These are phyloP conservation scores for Ctenochaetus hawaiiensis DNA, from an alignment of 2,797 vertebrate genomes.

Conservation along the genomic window DNA sequence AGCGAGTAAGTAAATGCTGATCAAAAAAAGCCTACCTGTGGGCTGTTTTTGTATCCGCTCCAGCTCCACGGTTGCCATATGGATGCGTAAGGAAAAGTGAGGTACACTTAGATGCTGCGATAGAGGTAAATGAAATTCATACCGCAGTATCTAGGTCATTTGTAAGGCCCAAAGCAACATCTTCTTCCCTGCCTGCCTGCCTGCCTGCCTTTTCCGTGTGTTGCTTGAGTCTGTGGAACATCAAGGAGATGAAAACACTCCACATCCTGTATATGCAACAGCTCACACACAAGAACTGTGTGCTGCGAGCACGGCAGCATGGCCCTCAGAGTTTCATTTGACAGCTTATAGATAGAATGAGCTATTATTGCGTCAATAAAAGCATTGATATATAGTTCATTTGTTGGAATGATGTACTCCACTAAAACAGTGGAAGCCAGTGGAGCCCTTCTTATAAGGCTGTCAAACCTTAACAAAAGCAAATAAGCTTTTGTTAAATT, in stretches of 20 bases:
- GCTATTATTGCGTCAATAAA: conserved; percentile 49
- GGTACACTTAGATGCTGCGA: conserved; percentile 72
- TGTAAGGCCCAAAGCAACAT: conserved; percentile 82
- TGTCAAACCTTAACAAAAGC: conserved; percentile 1
- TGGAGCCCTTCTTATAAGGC: not conserved
- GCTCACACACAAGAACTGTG: conserved; percentile 58
- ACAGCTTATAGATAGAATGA: conserved; percentile 61
- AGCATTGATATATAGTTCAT: conserved; percentile 36
- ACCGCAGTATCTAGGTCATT: conserved; percentile 84
- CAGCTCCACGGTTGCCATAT: conserved; percentile 63
- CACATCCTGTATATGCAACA: conserved; percentile 77
- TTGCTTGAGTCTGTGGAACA: conserved; percentile 79
- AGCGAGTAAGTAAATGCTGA: conserved; percentile 55
- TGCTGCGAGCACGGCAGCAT: conserved; percentile 56
- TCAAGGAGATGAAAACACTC: conserved; percentile 81
- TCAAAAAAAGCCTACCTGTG: conserved; percentile 60
- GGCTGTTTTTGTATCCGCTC: conserved; percentile 74
- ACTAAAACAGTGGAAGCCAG: conserved; percentile 14
- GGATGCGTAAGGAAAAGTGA: conserved; percentile 66
- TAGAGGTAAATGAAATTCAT: conserved; percentile 81
- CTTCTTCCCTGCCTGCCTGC: conserved; percentile 76
- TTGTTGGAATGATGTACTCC: conserved; percentile 9
- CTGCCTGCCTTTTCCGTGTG: conserved; percentile 77
- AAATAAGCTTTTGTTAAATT: conserved; percentile 10
- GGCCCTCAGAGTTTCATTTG: conserved; percentile 64